Percentiles rank a stretch among this genome's conserved stretches.
These are phyloP conservation scores for Poeciliopsis turrubarensis DNA, from an alignment of 2,113 vertebrate genomes.

Conservation along the genomic window DNA sequence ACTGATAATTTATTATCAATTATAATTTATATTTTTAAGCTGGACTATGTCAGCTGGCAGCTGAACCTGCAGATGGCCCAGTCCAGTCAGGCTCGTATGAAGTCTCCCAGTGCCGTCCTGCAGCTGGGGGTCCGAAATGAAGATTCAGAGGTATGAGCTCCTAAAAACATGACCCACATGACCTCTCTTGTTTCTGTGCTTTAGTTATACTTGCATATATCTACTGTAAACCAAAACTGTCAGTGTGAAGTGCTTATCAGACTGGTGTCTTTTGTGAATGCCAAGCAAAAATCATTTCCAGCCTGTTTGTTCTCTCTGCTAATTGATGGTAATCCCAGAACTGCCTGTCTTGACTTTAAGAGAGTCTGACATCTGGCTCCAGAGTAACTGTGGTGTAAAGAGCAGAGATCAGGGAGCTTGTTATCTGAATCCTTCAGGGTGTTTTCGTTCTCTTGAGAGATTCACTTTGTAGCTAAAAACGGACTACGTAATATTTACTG, in stretches of 20 bases:
- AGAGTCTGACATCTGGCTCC: conserved; percentile 55
- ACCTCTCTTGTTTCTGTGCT: not conserved
- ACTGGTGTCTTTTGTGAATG: conserved; percentile 10
- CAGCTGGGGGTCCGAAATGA: conserved; percentile 88
- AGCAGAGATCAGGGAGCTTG: conserved; percentile 69
- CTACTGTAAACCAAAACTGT: not conserved
- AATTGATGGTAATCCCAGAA: conserved; percentile 62
- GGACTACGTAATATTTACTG: conserved; percentile 28
- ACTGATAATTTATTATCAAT: too few relatives aligned
- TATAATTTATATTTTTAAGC: conserved; percentile 78
- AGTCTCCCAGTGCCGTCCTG: conserved; percentile 88
- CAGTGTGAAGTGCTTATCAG: not conserved
- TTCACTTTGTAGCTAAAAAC: conserved; percentile 27
- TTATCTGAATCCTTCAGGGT: conserved; percentile 65
- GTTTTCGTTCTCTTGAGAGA: conserved; percentile 39
- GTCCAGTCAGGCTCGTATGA: conserved; percentile 87
- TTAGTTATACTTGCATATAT: conserved; percentile 1
- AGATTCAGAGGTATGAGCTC: conserved; percentile 85
- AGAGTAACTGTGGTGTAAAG: conserved; percentile 64
- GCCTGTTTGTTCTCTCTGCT: conserved; percentile 32
- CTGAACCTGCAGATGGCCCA: conserved; percentile 95
- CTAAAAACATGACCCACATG: not conserved
- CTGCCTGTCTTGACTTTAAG: conserved; percentile 58
- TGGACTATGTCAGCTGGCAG: conserved; percentile 93
- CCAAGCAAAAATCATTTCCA: conserved; percentile 29